Evolutionary conservation across 2,113 vertebrate species (phyloP), one percentile per base, ranked within the genome.

Genomic region (Chrysochloris asiatica): DNA sequence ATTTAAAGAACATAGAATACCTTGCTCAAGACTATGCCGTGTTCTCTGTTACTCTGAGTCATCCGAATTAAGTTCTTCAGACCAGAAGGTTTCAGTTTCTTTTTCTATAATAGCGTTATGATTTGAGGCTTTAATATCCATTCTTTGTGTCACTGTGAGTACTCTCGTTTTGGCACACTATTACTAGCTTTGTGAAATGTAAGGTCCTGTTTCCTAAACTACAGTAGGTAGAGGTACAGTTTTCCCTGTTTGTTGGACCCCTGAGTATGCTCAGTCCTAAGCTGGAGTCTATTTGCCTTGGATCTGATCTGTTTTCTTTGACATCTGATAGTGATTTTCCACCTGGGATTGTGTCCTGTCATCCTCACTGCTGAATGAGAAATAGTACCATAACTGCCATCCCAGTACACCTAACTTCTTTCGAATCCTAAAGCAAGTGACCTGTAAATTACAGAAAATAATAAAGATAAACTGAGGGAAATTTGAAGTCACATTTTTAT

Each of bases 401-500:
- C 24, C 8, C 38, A 47, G 16, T 87, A n/a, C 2, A 69, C 80
- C 41, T 86, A 65, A n/a, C 50, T 72, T 86, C 59, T 90, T n/a
- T 86, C 38, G 33, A 84, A 65, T 76, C 54, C 22, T 86, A 56
- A 88, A 95, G 78, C 61, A 94, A 72, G 13, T 50, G 2, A 24
- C 79, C 30, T 63, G 85, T 76, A 95, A 91, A 85, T 94, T 56
- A 59, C 43, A 76, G 43, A 13, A 28, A 26, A 54, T 41, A 30
- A n/a, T 86, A 79, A 92, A 93, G 91, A 84, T 63, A 93, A 77
- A 47, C 36, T 17, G 67, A 63, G 36, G 56, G 4, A 80, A 83
- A 72, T 88, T 75, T 78, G 21, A 95, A 85, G 48, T 87, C 54
- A 90, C 4, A 28, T 69, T 81, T 92, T 85, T 89, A 78, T 45